phyloP scores from a whole-genome alignment of 2,797 vertebrate genomes.

The Takifugu rubripes region DNA sequence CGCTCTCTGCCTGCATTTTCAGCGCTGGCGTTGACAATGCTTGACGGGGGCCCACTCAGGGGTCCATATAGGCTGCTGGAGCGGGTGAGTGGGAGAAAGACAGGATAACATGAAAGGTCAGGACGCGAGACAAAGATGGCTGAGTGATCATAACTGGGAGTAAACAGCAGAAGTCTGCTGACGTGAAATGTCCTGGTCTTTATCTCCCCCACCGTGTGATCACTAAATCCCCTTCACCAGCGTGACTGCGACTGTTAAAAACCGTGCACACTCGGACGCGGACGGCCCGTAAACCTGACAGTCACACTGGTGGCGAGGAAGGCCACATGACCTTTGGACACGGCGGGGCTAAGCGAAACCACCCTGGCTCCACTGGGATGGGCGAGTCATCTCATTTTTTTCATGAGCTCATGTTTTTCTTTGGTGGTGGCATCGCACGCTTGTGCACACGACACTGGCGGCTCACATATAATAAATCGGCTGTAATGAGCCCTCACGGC shows the following conservation, averaged over 20 bases:
- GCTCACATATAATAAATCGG: slow-evolving; percentile 24
- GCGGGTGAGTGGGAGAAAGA: slow-evolving; percentile 7
- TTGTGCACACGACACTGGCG: slow-evolving; percentile 16
- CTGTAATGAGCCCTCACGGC: slow-evolving; percentile 12
- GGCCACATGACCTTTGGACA: slow-evolving; percentile 51
- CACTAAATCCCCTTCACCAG: not conserved
- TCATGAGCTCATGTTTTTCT: slow-evolving; percentile 24
- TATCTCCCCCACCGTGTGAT: not conserved
- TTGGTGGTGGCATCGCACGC: slow-evolving; percentile 12
- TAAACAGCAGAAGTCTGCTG: slow-evolving; percentile 11
- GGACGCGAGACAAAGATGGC: not conserved
- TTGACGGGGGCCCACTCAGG: slow-evolving; percentile 32
- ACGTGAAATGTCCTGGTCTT: slow-evolving; percentile 1
- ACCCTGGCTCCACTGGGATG: slow-evolving; percentile 11
- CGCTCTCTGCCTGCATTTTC: slow-evolving; percentile 8
- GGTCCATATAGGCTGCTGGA: slow-evolving; percentile 1
- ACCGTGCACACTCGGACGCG: not conserved
- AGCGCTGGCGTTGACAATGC: slow-evolving; percentile 26
- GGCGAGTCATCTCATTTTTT: slow-evolving; percentile 15
- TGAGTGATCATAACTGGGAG: slow-evolving; percentile 3
- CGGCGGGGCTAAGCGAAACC: slow-evolving; percentile 10
- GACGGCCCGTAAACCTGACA: slow-evolving; percentile 25
- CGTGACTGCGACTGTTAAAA: too few species aligned
- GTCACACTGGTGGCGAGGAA: slow-evolving; percentile 8
- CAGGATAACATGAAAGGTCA: slow-evolving; percentile 2